These are phyloP conservation scores for Ophion costatus DNA, from an alignment of 2,888 invertebrate species.

Conservation along the genomic window DNA sequence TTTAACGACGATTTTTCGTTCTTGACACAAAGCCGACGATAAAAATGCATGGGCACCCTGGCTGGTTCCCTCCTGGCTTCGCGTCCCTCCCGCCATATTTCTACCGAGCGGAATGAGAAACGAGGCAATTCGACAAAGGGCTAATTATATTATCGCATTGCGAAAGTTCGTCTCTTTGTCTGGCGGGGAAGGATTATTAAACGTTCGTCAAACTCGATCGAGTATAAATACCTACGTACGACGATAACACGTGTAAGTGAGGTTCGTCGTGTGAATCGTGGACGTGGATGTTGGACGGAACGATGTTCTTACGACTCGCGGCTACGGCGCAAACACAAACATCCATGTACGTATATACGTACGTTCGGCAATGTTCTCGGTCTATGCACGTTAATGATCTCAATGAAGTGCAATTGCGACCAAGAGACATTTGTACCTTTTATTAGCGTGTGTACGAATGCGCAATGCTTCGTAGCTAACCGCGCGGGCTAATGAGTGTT, in stretches of 20 bases:
- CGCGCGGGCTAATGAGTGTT: slow-evolving; percentile 9
- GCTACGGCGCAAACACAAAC: no score
- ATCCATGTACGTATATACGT: neutral
- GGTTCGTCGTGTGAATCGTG: no score
- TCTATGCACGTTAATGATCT: slow-evolving; percentile 59
- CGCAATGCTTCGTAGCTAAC: slow-evolving; percentile 23
- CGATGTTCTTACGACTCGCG: no score
- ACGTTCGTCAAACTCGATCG: slow-evolving; percentile 8
- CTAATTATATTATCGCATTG: no score
- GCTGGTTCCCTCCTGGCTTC: no score
- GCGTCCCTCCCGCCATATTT: no score
- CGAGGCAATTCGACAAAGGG: no score
- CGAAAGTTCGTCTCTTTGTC: neutral
- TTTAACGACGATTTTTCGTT: no score
- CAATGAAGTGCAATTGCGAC: slow-evolving; percentile 65
- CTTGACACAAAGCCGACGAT: no score
- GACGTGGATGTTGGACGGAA: no score
- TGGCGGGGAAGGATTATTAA: neutral
- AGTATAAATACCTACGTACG: neutral
- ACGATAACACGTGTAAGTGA: neutral
- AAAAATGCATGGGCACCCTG: no score
- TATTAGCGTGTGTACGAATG: neutral
- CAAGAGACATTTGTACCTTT: slow-evolving; percentile 41
- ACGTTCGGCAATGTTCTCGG: slow-evolving; percentile 25
- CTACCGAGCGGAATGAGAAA: no score